phyloP scores from a whole-genome alignment of 1,140 invertebrate genomes.

The honey bee (Apis mellifera) region DNA sequence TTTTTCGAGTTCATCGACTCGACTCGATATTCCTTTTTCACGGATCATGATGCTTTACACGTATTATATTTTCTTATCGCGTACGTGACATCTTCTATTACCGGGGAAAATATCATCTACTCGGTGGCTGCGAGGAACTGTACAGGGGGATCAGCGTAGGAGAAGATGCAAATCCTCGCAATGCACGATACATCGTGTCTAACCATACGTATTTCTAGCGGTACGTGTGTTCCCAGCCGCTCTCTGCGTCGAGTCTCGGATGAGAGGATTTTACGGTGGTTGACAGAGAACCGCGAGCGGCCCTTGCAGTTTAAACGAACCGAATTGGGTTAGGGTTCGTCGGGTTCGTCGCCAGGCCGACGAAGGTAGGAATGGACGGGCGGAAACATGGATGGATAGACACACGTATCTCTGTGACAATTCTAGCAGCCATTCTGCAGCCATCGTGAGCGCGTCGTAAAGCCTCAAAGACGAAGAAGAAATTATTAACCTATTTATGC shows the following conservation, averaged over 20 bases:
- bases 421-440: neutral
- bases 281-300: slow-evolving; percentile 44
- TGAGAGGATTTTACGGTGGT: slow-evolving; percentile 59
- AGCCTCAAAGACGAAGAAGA: slow-evolving; percentile 17
- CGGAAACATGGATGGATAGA: slow-evolving; percentile 26
- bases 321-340: slow-evolving; percentile 62
- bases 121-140: neutral
- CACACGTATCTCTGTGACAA: slow-evolving; percentile 35
- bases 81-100: neutral
- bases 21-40: too few species aligned
- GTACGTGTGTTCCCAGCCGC: neutral
- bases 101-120: neutral
- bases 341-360: slow-evolving; percentile 41
- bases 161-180: slow-evolving; percentile 20
- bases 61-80: neutral
- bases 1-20: too few species aligned
- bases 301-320: slow-evolving; percentile 65
- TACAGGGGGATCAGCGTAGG: neutral
- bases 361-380: slow-evolving; percentile 24
- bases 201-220: slow-evolving; percentile 4
- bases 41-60: neutral
- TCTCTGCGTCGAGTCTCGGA: slow-evolving; percentile 40
- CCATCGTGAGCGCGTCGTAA: slow-evolving; percentile 1
- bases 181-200: slow-evolving; percentile 2
- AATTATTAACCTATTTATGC: slow-evolving; percentile 41